Base-by-base conservation (phyloP, 2,113 vertebrate genomes). In the Stigmatopora nigra region DNA sequence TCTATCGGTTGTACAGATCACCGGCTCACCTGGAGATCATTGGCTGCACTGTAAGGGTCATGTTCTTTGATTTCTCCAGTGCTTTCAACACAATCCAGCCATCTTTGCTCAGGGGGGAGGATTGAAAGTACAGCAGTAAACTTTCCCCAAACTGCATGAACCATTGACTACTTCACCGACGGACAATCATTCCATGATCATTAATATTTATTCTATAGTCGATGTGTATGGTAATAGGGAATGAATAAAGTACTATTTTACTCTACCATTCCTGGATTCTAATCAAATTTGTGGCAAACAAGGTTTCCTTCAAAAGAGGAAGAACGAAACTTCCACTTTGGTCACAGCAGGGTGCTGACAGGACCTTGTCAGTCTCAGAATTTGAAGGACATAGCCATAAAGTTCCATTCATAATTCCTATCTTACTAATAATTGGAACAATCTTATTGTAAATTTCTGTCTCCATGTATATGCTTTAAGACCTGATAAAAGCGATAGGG, bases 341-440 rank as follows among this genome's bases (percentile, higher is more conserved):
- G 48, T 61, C 71, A 2, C 70, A 57, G 71, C 63, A 46, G 65
- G 69, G 2, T 35, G 65, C 20, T 51, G n/a, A 66, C 61, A 16
- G 67, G 68, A 62, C 73, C 38, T 68, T 62, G 61, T 75, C 79
- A 80, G 73, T 7, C 31, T 14, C 56, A 58, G 2, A 7, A 25
- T 25, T 16, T 15, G 31, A 16, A 16, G 16, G 56, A 15, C 35
- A 31, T 10, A 16, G 56, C 9, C 55, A 57, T 57, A 6, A 57
- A 36, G 35, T 57, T 57, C 7, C 15, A 35, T 57, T 16, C 15
- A 16, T 14, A 16, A 36, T 36, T n/a, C 15, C n/a, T 35, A 35
- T 17, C 55, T 9, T 15, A 36, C 20, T 14, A 14, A 8, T 1
- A 7, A 35, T 57, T 7, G 35, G 5, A 36, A 17, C 16, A 20